Evolutionary conservation across 2,797 vertebrate genomes (phyloP), one percentile per base, ranked within the genome.

Genomic region (Onychomys torridus): DNA sequence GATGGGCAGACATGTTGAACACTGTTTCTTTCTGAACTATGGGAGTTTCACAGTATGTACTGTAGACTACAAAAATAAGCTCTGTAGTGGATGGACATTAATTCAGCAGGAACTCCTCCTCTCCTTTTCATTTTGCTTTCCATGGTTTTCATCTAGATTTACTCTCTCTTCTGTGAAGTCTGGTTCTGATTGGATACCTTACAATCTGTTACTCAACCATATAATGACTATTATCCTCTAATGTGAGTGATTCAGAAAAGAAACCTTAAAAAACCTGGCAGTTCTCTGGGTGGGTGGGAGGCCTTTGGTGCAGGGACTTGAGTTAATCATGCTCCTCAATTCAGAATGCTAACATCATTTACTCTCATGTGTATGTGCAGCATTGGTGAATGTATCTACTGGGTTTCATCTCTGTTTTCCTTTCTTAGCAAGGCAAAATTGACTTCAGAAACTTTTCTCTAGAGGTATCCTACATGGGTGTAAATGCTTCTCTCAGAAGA

Each of bases 341-440:
- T 82, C 27, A 17, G 59, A 29, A 43, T 11, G 14, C 57, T 78
- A n/a, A 43, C 65, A 71, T 13, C 57, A 91, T 89, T 78, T 85
- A 82, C 37, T 6, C 59, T 76, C 43, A 23, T 55, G 77, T 88
- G 52, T 61, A 16, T 63, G 81, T 92, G 67, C 3, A 90, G 55
- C 63, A 21, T 86, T 91, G 43, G 61, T 83, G 83, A 95, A 76
- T 67, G 34, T 69, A 61, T 43, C 86, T 52, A 55, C 82, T 91
- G 49, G 96, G 92, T 77, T 63, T 89, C 85, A 93, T 55, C 46
- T 82, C 1, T 84, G 69, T 2, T 43, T 27, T 94, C 32, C 63
- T 67, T 91, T 93, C 13, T 88, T 71, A 93, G 65, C 69, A 82
- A 57, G 43, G 37, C 83, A 59, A 94, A 73, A 92, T 5, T 92